A percentile compares a stretch with the other conserved stretches of the same genome.
phyloP scores from a whole-genome alignment of 1,140 invertebrate genomes.

The Bombus breviceps region DNA sequence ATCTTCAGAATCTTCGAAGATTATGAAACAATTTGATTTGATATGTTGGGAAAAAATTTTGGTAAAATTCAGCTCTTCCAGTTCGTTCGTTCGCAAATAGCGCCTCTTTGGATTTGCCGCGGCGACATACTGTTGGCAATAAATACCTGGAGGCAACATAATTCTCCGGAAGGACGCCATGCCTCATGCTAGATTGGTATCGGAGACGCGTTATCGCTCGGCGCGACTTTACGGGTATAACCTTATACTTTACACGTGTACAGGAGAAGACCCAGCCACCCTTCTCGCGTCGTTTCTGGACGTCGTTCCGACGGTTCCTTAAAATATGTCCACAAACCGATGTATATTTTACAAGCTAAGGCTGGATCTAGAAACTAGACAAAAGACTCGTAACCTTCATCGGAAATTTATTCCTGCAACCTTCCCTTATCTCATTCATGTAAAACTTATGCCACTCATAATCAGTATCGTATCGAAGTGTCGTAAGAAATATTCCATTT shows the following conservation, averaged over 20 bases:
- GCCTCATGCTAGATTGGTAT: constrained; percentile 76
- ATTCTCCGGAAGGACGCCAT: constrained; percentile 69
- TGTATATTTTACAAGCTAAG: constrained; percentile 57
- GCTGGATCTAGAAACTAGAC: constrained; percentile 42
- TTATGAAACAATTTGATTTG: too few relatives aligned
- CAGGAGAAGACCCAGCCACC: constrained; percentile 39
- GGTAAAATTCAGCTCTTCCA: constrained; percentile 6
- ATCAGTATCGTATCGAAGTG: background rate
- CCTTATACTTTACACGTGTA: constrained; percentile 63
- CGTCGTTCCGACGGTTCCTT: constrained; percentile 32
- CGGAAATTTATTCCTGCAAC: constrained; percentile 12
- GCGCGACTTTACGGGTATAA: constrained; percentile 61
- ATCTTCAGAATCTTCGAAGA: too few relatives aligned
- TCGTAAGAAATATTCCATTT: background rate
- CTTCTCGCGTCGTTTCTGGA: constrained; percentile 40
- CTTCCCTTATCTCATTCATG: background rate
- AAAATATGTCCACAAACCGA: constrained; percentile 53
- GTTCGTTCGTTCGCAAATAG: background rate
- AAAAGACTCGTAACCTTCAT: constrained; percentile 27
- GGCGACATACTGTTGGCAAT: constrained; percentile 61
- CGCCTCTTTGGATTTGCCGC: constrained; percentile 35
- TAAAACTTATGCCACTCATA: background rate
- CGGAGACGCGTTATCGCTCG: constrained; percentile 71
- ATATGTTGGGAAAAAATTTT: background rate
- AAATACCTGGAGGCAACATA: constrained; percentile 69